phyloP scores from a whole-genome alignment of 2,113 vertebrate genomes.

The Peromyscus maniculatus region DNA sequence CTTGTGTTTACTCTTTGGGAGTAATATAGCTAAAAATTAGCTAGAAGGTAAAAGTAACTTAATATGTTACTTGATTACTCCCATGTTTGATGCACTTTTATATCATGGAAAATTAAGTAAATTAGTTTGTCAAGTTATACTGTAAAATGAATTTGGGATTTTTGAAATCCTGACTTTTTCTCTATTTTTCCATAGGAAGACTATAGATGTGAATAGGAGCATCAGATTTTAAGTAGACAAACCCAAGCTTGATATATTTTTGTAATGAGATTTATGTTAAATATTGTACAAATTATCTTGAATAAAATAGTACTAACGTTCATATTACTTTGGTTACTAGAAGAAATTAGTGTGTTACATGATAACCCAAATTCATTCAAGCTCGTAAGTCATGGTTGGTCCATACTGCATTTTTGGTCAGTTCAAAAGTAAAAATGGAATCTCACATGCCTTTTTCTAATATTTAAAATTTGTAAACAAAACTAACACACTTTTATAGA shows the following conservation, averaged over 20 bases:
- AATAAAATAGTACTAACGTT: not conserved
- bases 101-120: not conserved
- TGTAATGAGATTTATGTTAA: not conserved
- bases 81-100: conserved; percentile 9
- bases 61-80: not conserved
- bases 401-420: not conserved
- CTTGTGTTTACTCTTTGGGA: not conserved
- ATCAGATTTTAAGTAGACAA: not conserved
- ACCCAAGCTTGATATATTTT: not conserved
- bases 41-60: no score
- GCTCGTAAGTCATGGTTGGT: not conserved
- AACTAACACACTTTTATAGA: conserved; percentile 19
- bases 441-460: not conserved
- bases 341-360: not conserved
- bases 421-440: not conserved
- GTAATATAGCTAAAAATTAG: not conserved
- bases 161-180: not conserved
- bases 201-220: not conserved
- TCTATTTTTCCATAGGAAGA: not conserved
- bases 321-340: not conserved
- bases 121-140: not conserved
- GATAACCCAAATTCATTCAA: not conserved
- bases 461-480: conserved; percentile 14
- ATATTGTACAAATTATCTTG: not conserved
- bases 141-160: not conserved